Conservation (phyloP, 2,888 invertebrate genomes). For the Glomeris marginata region DNA sequence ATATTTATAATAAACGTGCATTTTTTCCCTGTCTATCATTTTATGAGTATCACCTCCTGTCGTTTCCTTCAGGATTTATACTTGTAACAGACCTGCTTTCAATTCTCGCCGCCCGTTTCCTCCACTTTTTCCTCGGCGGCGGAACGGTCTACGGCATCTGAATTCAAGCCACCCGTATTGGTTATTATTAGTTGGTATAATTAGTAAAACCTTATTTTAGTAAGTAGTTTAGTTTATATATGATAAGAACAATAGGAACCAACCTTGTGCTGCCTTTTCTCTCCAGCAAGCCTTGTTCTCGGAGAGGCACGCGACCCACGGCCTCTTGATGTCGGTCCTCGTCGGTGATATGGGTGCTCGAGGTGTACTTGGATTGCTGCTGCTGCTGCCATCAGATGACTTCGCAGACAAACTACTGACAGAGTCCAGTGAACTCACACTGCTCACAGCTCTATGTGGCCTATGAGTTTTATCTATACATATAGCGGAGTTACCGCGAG, state of each 20-base stretch:
- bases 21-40: too few species aligned
- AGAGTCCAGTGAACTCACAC: not conserved
- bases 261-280: slow-evolving; percentile 23
- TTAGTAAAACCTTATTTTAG: not conserved
- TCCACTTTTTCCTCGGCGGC: too few species aligned
- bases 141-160: too few species aligned
- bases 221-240: not conserved
- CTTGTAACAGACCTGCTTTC: too few species aligned
- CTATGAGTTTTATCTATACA: slow-evolving; percentile 4
- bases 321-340: slow-evolving; percentile 41
- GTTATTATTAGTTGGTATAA: too few species aligned
- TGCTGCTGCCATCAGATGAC: slow-evolving; percentile 8
- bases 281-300: slow-evolving; percentile 69
- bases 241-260: not conserved
- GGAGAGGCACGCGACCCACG: slow-evolving; percentile 59
- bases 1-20: too few species aligned
- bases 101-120: too few species aligned
- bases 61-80: too few species aligned
- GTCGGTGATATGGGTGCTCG: not conserved
- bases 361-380: slow-evolving; percentile 5
- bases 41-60: too few species aligned
- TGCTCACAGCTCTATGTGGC: slow-evolving; percentile 7
- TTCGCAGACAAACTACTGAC: slow-evolving; percentile 8
- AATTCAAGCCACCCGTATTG: too few species aligned
- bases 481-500: too few species aligned